Evolutionary conservation across 2,888 invertebrate species (phyloP).

Genomic region (Caenorhabditis sinica): DNA sequence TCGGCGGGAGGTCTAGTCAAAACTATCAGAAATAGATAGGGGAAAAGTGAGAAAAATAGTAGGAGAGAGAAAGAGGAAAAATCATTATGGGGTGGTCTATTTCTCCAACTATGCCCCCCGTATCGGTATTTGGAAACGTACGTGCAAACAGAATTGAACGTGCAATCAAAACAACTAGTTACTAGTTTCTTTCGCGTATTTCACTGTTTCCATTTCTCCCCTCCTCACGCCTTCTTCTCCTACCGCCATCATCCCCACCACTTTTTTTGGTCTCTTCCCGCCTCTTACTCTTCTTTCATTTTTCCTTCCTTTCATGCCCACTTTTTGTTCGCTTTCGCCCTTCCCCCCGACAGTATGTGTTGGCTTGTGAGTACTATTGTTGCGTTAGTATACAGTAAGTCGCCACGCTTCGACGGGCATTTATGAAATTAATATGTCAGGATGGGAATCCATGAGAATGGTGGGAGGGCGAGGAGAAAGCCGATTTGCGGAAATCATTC

Average conservation of each 20-base stretch:
- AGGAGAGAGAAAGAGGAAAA: conserved; percentile 2
- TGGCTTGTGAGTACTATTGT: conserved; percentile 52
- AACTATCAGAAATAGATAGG: conserved; percentile 26
- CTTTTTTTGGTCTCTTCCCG: conserved; percentile 7
- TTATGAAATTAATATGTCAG: conserved; percentile 45
- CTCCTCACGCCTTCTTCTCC: conserved; percentile 1
- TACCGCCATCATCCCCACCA: conserved; percentile 12
- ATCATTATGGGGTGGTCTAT: conserved; percentile 12
- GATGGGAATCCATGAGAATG: conserved; percentile 10
- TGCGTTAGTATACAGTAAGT: conserved; percentile 44
- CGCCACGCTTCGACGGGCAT: conserved; percentile 46
- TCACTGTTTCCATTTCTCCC: conserved; percentile 22
- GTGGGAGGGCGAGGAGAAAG: not conserved
- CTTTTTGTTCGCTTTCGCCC: conserved; percentile 14
- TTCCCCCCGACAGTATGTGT: not conserved
- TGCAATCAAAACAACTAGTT: conserved; percentile 62
- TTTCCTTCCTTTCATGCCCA: conserved; percentile 20
- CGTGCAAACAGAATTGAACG: conserved; percentile 50
- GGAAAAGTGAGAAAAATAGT: conserved; percentile 2
- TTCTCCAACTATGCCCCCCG: not conserved
- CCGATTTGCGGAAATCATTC: conserved; percentile 34
- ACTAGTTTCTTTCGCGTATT: conserved; percentile 32
- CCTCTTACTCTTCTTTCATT: conserved; percentile 14
- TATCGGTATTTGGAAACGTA: conserved; percentile 39
- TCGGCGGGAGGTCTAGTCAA: conserved; percentile 11